phyloP scores from a whole-genome alignment of 2,113 vertebrate species.

The Lonchura striata region DNA sequence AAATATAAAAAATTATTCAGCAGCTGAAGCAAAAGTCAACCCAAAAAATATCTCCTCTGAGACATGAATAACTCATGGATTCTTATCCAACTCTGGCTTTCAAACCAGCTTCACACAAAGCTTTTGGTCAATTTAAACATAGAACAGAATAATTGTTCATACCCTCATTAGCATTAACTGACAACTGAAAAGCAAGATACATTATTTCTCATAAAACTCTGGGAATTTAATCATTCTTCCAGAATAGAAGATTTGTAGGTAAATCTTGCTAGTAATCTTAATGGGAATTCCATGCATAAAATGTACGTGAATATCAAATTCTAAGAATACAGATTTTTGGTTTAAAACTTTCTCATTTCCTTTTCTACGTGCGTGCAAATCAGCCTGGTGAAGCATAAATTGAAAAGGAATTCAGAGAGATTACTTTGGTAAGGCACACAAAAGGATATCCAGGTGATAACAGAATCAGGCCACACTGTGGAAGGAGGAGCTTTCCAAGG shows the following conservation, averaged over 20 bases:
- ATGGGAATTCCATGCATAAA: not conserved
- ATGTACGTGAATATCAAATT: not conserved
- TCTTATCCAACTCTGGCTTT: not conserved
- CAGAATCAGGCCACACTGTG: not conserved
- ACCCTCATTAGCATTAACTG: not conserved
- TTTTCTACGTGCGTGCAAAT: slow-evolving; percentile 7
- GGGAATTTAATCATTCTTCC: not conserved
- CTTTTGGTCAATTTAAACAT: not conserved
- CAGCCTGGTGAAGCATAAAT: slow-evolving; percentile 12
- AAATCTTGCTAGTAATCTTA: slow-evolving; percentile 13
- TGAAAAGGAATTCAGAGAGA: slow-evolving; percentile 14
- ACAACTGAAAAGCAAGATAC: not conserved
- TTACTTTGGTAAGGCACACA: slow-evolving; percentile 3
- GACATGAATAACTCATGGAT: slow-evolving; percentile 37
- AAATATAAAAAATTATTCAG: not conserved
- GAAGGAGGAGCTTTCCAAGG: slow-evolving; percentile 4
- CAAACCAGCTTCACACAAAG: not conserved
- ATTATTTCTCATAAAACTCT: slow-evolving; percentile 21
- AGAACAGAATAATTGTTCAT: not conserved
- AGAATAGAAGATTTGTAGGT: not conserved
- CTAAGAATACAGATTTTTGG: not conserved
- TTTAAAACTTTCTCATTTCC: slow-evolving; percentile 22
- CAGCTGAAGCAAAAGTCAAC: slow-evolving; percentile 1
- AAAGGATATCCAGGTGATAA: slow-evolving; percentile 21
- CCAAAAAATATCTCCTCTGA: slow-evolving; percentile 16